Conservation (phyloP, 2,113 vertebrate genomes). For the Pseudonaja textilis region DNA sequence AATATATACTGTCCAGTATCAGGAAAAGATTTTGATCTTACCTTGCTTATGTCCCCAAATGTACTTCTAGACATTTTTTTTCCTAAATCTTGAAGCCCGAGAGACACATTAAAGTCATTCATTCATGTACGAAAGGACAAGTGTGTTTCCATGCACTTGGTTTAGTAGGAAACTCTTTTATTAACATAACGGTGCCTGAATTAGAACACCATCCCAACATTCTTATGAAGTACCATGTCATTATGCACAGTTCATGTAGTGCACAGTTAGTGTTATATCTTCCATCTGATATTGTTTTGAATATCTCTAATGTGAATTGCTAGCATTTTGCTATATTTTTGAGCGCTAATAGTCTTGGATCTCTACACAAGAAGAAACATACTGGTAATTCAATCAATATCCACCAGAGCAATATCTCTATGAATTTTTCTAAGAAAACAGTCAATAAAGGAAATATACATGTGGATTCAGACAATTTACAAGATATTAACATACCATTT, state of each 20-base stretch:
- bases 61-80: not conserved
- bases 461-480: constrained; percentile 27
- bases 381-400: not conserved
- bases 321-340: not conserved
- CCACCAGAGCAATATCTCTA: constrained; percentile 7
- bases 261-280: not conserved
- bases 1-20: not conserved
- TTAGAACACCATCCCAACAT: not conserved
- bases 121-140: not conserved
- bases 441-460: constrained; percentile 42
- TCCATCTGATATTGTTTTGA: constrained; percentile 1
- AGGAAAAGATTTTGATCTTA: not conserved
- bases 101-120: not conserved
- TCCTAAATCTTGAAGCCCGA: not conserved
- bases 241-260: not conserved
- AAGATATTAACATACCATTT: not conserved
- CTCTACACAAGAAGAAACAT: not conserved
- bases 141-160: not conserved
- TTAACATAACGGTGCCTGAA: not conserved
- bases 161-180: not conserved
- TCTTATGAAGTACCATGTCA: not conserved
- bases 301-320: constrained; percentile 6
- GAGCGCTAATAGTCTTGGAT: constrained; percentile 4
- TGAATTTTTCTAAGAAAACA: constrained; percentile 47
- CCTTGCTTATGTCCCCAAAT: not conserved